These are phyloP conservation scores for Drosophila cognata DNA, from an alignment of 2,888 invertebrate genomes.

Conservation along the genomic window DNA sequence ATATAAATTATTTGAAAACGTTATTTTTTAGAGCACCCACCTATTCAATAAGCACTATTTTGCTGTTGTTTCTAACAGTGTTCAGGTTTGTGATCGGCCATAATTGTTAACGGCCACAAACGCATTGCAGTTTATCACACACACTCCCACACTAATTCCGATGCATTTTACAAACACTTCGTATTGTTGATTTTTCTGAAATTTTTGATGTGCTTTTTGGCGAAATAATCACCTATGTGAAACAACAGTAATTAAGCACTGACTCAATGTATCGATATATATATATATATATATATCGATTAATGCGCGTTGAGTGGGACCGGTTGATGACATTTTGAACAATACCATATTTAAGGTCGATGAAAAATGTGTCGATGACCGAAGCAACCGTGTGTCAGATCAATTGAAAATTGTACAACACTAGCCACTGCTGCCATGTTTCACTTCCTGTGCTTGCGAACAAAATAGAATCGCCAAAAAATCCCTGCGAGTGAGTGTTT, in stretches of 20 bases:
- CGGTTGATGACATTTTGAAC: not conserved
- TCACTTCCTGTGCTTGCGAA: slow-evolving; percentile 81
- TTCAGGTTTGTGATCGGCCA: slow-evolving; percentile 32
- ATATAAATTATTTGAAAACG: not conserved
- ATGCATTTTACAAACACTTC: slow-evolving; percentile 7
- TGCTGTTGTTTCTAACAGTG: slow-evolving; percentile 19
- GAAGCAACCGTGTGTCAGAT: slow-evolving; percentile 43
- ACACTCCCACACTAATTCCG: not conserved
- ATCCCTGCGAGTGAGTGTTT: slow-evolving; percentile 88
- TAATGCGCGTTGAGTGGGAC: slow-evolving; percentile 3
- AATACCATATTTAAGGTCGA: slow-evolving; percentile 8
- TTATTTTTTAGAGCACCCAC: slow-evolving; percentile 14
- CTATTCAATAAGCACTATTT: slow-evolving; percentile 29
- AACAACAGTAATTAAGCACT: slow-evolving; percentile 7
- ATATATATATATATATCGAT: slow-evolving; percentile 35
- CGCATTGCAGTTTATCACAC: not conserved
- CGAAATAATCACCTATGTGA: slow-evolving; percentile 14
- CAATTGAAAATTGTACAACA: slow-evolving; percentile 53
- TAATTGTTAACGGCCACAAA: slow-evolving; percentile 8
- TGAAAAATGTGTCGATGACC: slow-evolving; percentile 14
- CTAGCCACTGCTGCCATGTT: slow-evolving; percentile 72
- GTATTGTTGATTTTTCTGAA: not conserved
- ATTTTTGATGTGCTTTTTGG: slow-evolving; percentile 13
- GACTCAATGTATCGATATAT: slow-evolving; percentile 22
- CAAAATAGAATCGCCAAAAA: slow-evolving; percentile 80